Evolutionary conservation across 2,888 invertebrate species (phyloP).

Genomic region (Calliopum simillimum): DNA sequence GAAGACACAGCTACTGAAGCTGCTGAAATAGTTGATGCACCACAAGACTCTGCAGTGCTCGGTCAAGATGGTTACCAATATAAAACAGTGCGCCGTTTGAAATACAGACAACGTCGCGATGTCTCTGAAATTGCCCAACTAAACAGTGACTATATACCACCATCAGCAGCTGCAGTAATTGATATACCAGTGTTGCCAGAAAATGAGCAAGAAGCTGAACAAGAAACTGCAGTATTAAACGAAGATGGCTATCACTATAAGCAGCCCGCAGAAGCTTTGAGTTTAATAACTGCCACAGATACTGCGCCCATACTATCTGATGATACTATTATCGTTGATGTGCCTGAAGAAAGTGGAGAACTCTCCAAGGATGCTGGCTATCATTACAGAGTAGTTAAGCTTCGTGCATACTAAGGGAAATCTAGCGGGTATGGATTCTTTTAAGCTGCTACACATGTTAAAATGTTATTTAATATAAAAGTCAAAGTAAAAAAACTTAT

Average conservation of each 20-base stretch:
- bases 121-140: constrained; percentile 50
- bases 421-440: neutral
- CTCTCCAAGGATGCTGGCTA: neutral
- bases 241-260: constrained; percentile 25
- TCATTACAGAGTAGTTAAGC: constrained; percentile 26
- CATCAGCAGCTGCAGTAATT: constrained; percentile 48
- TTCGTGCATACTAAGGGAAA: neutral
- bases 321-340: constrained; percentile 8
- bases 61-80: constrained; percentile 54
- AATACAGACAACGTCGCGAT: constrained; percentile 58
- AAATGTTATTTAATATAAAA: constrained; percentile 7
- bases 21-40: constrained; percentile 43
- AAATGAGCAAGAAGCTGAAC: constrained; percentile 42
- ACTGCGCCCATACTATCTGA: neutral
- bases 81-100: constrained; percentile 57
- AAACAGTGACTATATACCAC: constrained; percentile 48
- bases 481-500: neutral
- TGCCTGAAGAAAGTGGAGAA: neutral
- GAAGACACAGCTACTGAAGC: constrained; percentile 48
- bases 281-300: neutral
- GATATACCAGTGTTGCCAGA: constrained; percentile 44
- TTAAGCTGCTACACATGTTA: neutral
- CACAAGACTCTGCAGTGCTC: constrained; percentile 48
- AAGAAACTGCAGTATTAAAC: constrained; percentile 48
- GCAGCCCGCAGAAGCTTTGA: constrained; percentile 22